Base-by-base conservation (phyloP, 2,797 vertebrate species). In the Anomalospiza imberbis region DNA sequence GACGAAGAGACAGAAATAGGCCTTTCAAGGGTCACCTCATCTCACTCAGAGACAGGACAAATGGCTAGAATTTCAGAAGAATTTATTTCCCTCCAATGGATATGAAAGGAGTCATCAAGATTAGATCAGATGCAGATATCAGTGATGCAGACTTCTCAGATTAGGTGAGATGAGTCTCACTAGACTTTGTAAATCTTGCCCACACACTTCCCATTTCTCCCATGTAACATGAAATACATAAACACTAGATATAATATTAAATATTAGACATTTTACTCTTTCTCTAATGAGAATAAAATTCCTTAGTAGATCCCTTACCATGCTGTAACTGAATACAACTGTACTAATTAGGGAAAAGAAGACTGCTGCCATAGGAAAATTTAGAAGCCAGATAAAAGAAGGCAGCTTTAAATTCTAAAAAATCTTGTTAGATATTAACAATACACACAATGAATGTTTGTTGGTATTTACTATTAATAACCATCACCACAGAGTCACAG, bases 11-110 rank as follows among this genome's bases (percentile, higher is more conserved):
- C 81, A 94, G 91, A 94, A 95, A 91, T 63, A 67, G 92, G 91
- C 55, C 84, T 92, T 90, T 93, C 89, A 92, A 34, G 87, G 81
- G 75, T 88, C 81, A 77, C 68, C 81, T 93, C 45, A 34, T 67
- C 72, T 89, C 72, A 15, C 63, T 73, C 1, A 0, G 29, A 87
- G 65, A 88, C 32, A 79, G 53, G 53, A 85, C 34, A 74, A 85
- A 80, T 53, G 29, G 61, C 84, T 87, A 12, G 67, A 70, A 76
- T 79, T 93, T 79, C 96, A 95, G 44, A 94, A 91, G 74, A 53
- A 62, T 74, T 96, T 91, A 87, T 89, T 94, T 93, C 78, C 58
- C 85, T 88, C 78, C 72, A 50, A 17, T 94, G 94, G 63, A n/a
- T 91, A 67, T 57, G 85, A 93, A 74, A 93, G 63, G 78, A 85